phyloP scores from a whole-genome alignment of 2,797 vertebrate species.

The Clarias laeviceps region DNA sequence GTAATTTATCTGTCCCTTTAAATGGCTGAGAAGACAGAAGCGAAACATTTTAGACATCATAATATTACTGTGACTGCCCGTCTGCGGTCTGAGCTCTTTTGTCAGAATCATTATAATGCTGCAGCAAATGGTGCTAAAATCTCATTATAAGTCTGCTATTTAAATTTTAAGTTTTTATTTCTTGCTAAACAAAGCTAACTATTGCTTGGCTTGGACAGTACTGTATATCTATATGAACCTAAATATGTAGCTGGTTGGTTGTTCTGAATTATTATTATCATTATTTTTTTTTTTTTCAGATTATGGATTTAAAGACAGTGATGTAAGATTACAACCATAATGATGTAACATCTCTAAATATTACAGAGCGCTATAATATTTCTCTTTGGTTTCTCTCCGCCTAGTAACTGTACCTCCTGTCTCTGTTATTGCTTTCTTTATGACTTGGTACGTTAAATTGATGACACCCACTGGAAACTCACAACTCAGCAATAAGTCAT shows the following conservation, averaged over 20 bases:
- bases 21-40: background rate
- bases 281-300: background rate
- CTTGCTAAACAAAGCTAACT: background rate
- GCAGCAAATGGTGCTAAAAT: background rate
- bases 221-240: background rate
- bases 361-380: constrained; percentile 31
- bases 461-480: constrained; percentile 33
- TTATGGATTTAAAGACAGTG: constrained; percentile 49
- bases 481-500: constrained; percentile 38
- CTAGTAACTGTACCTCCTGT: constrained; percentile 26
- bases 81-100: background rate
- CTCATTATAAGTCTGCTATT: background rate
- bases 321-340: constrained; percentile 30
- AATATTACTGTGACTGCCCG: background rate
- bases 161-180: background rate
- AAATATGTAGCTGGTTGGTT: background rate
- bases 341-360: constrained; percentile 35
- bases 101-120: background rate
- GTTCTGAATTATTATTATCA: background rate
- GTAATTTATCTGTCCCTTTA: background rate
- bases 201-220: background rate
- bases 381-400: constrained; percentile 30
- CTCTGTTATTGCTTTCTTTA: constrained; percentile 36
- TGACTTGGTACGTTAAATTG: constrained; percentile 44
- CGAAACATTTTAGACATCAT: background rate